Evolutionary conservation across 2,113 vertebrate species (phyloP).

Genomic region (Sclerurus mexicanus): DNA sequence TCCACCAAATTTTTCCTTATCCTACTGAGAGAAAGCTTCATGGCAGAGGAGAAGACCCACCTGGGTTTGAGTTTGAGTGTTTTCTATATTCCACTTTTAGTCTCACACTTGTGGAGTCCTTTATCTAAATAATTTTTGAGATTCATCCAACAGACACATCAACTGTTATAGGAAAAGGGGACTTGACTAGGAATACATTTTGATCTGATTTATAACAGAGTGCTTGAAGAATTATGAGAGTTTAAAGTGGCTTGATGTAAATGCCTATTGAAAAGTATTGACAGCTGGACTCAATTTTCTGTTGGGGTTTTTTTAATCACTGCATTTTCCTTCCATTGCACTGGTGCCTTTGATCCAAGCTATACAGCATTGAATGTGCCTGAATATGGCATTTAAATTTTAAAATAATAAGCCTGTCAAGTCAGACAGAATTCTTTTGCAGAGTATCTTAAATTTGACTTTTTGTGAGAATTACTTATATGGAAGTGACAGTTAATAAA

Average conservation of each 20-base stretch:
- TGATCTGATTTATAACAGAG: constrained; percentile 10
- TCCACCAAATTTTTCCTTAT: background rate
- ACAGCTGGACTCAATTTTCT: background rate
- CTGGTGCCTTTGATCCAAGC: background rate
- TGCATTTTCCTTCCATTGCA: background rate
- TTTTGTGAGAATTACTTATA: background rate
- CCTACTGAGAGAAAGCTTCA: background rate
- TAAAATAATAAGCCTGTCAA: background rate
- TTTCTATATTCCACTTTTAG: background rate
- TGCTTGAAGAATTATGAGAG: constrained; percentile 16
- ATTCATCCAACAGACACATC: background rate
- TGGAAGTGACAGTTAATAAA: constrained; percentile 20
- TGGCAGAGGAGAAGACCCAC: background rate
- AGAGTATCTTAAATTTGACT: constrained; percentile 10
- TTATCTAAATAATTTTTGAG: background rate
- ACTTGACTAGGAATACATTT: background rate
- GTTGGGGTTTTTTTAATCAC: background rate
- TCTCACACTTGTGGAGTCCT: background rate
- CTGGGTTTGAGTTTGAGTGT: background rate
- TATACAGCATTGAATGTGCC: background rate
- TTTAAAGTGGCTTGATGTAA: constrained; percentile 36
- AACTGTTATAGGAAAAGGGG: background rate
- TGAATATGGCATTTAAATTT: constrained; percentile 7
- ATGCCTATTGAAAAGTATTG: constrained; percentile 32
- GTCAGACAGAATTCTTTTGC: background rate